Percentiles rank a stretch among this genome's conserved stretches.
These are phyloP conservation scores for Tauraco hartlaubi DNA, from an alignment of 2,797 vertebrate species.

Conservation along the genomic window DNA sequence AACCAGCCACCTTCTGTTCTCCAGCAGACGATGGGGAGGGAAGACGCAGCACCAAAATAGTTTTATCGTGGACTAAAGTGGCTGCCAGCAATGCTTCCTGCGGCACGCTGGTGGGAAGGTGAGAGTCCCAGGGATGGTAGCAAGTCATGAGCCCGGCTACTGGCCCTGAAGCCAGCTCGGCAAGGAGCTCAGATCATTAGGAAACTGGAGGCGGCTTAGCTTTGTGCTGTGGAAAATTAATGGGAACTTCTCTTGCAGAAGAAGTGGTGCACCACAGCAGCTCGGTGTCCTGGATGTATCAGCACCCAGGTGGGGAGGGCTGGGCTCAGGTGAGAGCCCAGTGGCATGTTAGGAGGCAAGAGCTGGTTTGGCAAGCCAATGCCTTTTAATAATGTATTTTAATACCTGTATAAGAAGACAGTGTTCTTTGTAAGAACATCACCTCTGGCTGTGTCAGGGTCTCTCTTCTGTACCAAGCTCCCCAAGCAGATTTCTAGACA, in stretches of 20 bases:
- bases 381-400: background rate
- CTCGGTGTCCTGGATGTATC: too few relatives aligned
- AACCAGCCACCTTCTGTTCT: background rate
- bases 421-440: background rate
- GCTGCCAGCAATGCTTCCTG: background rate
- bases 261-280: background rate
- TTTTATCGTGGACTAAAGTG: background rate
- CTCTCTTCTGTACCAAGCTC: background rate
- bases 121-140: too few relatives aligned
- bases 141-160: background rate
- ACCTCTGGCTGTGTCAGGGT: background rate
- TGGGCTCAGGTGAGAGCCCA: background rate
- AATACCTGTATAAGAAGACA: background rate
- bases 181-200: background rate
- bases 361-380: background rate
- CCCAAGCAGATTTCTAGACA: background rate
- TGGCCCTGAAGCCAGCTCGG: background rate
- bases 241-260: background rate
- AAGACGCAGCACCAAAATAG: background rate
- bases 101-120: accelerated
- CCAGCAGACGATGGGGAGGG: accelerated
- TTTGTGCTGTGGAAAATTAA: background rate
- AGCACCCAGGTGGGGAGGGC: accelerated
- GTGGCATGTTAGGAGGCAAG: accelerated
- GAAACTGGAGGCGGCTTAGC: background rate